These are phyloP conservation scores for Ophonus ardosiacus DNA, from an alignment of 2,888 invertebrate genomes.

Conservation along the genomic window DNA sequence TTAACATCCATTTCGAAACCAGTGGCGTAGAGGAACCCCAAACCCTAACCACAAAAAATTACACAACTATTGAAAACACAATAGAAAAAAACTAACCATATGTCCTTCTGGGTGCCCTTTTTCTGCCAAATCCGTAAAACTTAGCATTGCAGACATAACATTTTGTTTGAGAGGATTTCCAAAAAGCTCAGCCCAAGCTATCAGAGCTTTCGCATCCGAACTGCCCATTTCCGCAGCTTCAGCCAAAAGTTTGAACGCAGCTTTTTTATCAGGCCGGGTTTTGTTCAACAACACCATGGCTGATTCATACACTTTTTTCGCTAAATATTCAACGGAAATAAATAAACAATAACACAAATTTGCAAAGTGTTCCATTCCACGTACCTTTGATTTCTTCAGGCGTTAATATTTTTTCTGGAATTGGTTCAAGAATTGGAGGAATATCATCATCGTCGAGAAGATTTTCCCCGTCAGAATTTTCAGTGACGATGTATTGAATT, in stretches of 20 bases:
- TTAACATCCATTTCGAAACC: slow-evolving; percentile 93
- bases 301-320: slow-evolving; percentile 85
- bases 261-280: slow-evolving; percentile 83
- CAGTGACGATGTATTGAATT: slow-evolving; percentile 73
- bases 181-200: slow-evolving; percentile 93
- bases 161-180: slow-evolving; percentile 89
- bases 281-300: slow-evolving; percentile 85
- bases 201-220: slow-evolving; percentile 86
- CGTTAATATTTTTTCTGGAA: slow-evolving; percentile 77
- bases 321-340: slow-evolving; percentile 74
- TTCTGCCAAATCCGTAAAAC: slow-evolving; percentile 86
- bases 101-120: slow-evolving; percentile 93
- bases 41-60: slow-evolving; percentile 78
- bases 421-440: slow-evolving; percentile 76
- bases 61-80: not conserved
- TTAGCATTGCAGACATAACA: slow-evolving; percentile 84
- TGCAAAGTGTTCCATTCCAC: slow-evolving; percentile 14
- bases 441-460: slow-evolving; percentile 77
- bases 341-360: slow-evolving; percentile 6
- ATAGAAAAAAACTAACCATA: slow-evolving; percentile 77
- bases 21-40: slow-evolving; percentile 92
- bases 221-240: slow-evolving; percentile 91
- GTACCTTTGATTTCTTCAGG: slow-evolving; percentile 83
- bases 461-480: slow-evolving; percentile 72
- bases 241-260: slow-evolving; percentile 86